Evolutionary conservation across 2,888 invertebrate species (phyloP).

Genomic region (Drosophila neoperkinsi): DNA sequence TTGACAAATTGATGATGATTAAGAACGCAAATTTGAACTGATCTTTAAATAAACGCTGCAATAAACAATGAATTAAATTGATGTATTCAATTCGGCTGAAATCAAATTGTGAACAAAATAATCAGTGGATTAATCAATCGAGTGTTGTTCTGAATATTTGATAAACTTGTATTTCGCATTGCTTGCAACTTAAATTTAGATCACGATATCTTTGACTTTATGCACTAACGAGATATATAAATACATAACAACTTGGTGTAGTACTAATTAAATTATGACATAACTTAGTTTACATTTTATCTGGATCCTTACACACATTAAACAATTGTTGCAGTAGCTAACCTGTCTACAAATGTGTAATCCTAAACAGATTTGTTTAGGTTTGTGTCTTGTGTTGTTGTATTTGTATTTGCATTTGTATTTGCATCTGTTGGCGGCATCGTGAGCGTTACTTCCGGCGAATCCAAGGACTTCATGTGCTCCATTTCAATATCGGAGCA

Average conservation of each 20-base stretch:
- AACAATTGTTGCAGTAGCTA: constrained; percentile 23
- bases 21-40: neutral
- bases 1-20: constrained; percentile 6
- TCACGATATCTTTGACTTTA: constrained; percentile 79
- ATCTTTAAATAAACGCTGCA: neutral
- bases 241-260: constrained; percentile 71
- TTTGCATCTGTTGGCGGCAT: constrained; percentile 47
- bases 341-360: constrained; percentile 19
- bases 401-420: constrained; percentile 44
- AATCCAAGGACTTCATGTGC: constrained; percentile 61
- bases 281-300: constrained; percentile 53
- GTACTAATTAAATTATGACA: constrained; percentile 60
- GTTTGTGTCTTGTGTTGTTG: constrained; percentile 56
- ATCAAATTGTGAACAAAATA: neutral
- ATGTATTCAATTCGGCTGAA: neutral
- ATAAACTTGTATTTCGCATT: constrained; percentile 48
- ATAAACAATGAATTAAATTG: neutral
- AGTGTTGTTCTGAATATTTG: constrained; percentile 1
- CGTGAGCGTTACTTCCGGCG: constrained; percentile 48
- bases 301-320: constrained; percentile 56
- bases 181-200: constrained; percentile 66
- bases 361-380: constrained; percentile 50
- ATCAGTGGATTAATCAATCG: neutral
- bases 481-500: constrained; percentile 83
- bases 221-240: constrained; percentile 71